Percentiles rank a stretch among this genome's conserved stretches.
phyloP scores from a whole-genome alignment of 2,797 vertebrate genomes.

The Euphonia xanthogaster region DNA sequence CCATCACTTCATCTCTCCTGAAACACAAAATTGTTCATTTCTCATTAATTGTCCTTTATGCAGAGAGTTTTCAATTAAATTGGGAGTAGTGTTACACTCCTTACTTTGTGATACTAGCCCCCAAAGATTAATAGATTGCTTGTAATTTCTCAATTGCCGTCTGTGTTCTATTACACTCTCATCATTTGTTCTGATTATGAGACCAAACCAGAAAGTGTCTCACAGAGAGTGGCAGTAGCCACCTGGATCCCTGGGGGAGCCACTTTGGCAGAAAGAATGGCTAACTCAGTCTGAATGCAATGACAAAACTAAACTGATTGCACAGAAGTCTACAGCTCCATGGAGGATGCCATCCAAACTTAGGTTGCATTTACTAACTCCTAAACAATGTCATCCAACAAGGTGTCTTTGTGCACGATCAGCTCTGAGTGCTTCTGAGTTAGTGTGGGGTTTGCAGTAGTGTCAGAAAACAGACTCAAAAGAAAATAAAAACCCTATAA shows the following conservation, averaged over 20 bases:
- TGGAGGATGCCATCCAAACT: background rate
- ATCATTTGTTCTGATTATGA: slow-evolving; percentile 44
- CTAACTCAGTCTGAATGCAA: background rate
- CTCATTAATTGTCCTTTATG: slow-evolving; percentile 72
- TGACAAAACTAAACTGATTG: background rate
- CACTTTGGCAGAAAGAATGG: background rate
- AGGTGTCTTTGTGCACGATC: background rate
- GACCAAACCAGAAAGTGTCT: slow-evolving; percentile 42
- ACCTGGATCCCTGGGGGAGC: background rate
- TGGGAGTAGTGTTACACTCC: slow-evolving; percentile 64
- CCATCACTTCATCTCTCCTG: slow-evolving; percentile 61
- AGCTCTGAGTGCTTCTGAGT: background rate
- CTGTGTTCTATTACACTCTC: slow-evolving; percentile 36
- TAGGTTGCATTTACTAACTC: background rate
- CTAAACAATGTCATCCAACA: background rate
- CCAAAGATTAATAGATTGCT: slow-evolving; percentile 72
- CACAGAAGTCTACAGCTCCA: background rate
- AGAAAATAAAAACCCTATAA: background rate
- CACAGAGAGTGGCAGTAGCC: background rate
- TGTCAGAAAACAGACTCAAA: background rate
- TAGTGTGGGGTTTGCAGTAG: background rate
- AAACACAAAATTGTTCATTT: slow-evolving; percentile 72
- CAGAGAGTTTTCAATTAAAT: slow-evolving; percentile 70
- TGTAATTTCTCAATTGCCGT: slow-evolving; percentile 43
- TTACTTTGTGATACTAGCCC: slow-evolving; percentile 73